A percentile compares a stretch with the other conserved stretches of the same genome.
Conservation (phyloP, 2,888 invertebrate genomes). For the Ochropleura leucogaster region DNA sequence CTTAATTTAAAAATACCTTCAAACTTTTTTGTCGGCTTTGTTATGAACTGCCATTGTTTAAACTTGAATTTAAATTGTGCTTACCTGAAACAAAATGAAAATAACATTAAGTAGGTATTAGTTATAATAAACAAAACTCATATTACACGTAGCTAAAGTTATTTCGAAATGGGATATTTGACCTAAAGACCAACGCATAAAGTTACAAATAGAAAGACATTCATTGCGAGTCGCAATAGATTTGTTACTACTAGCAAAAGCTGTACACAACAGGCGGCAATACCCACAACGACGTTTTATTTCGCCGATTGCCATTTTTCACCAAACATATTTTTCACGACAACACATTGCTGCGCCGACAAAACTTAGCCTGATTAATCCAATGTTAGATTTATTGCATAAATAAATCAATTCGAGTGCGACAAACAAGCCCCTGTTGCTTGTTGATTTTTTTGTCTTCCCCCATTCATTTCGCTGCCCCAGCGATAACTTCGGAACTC, state of each 20-base stretch:
- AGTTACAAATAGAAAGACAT: constrained; percentile 34
- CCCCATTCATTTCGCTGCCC: constrained; percentile 72
- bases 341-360: constrained; percentile 80
- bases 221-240: constrained; percentile 27
- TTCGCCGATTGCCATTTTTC: constrained; percentile 61
- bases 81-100: constrained; percentile 51
- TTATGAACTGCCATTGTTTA: background rate
- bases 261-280: constrained; percentile 36
- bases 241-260: constrained; percentile 31
- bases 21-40: background rate
- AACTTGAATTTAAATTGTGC: background rate
- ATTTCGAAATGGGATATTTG: background rate
- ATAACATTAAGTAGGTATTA: background rate
- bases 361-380: constrained; percentile 87
- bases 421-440: constrained; percentile 78
- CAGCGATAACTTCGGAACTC: constrained; percentile 69
- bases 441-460: constrained; percentile 78
- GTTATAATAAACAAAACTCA: background rate
- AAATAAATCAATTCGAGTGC: constrained; percentile 86
- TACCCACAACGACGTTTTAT: constrained; percentile 56
- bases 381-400: constrained; percentile 85
- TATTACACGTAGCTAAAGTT: background rate
- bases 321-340: constrained; percentile 69
- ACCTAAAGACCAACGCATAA: constrained; percentile 4
- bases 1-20: background rate